A percentile compares a stretch with the other conserved stretches of the same genome.
These are phyloP conservation scores for Ciconia maguari DNA, from an alignment of 2,113 vertebrate species.

Conservation along the genomic window DNA sequence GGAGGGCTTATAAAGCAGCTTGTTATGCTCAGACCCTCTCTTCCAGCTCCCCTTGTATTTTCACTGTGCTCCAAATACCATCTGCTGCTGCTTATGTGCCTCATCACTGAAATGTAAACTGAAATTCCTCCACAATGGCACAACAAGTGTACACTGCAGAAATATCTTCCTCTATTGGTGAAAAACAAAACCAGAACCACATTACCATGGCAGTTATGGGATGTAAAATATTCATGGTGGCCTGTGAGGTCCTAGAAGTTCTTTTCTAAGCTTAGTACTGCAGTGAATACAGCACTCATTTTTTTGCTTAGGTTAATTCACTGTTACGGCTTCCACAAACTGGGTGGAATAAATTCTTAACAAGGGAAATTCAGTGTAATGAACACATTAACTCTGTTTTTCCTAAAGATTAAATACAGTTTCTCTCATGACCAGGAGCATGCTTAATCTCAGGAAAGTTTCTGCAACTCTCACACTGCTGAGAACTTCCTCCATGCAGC, in stretches of 20 bases:
- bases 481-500: background rate
- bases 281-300: background rate
- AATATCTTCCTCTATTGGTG: background rate
- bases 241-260: background rate
- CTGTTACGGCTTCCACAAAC: background rate
- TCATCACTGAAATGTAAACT: constrained; percentile 44
- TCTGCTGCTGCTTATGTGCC: constrained; percentile 37
- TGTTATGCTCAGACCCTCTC: background rate
- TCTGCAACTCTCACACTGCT: background rate
- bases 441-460: background rate
- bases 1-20: background rate
- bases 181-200: background rate
- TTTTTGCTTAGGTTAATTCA: background rate
- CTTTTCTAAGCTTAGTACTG: background rate
- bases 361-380: background rate
- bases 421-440: background rate
- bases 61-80: constrained; percentile 34
- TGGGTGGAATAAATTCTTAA: constrained; percentile 10
- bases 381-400: background rate
- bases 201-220: background rate
- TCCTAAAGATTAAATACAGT: background rate
- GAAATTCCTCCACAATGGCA: constrained; percentile 16
- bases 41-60: constrained; percentile 26
- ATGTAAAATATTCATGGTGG: constrained; percentile 7
- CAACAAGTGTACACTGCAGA: background rate